Evolutionary conservation across 2,888 invertebrate species (phyloP).

Genomic region (Xestia rhomboidea): DNA sequence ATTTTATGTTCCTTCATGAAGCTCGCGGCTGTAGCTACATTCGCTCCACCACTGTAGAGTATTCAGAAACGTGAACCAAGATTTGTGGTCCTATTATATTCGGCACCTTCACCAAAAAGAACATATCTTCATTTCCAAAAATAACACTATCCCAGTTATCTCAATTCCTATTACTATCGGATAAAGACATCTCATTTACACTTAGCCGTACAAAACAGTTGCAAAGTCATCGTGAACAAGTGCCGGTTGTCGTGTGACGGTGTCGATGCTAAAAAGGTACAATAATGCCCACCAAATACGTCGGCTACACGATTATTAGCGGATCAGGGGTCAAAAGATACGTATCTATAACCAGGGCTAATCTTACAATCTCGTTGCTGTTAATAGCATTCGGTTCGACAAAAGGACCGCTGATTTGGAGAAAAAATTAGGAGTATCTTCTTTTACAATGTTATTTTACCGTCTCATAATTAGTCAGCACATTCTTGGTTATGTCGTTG

Average conservation of each 20-base stretch:
- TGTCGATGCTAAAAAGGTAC: constrained; percentile 78
- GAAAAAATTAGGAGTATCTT: constrained; percentile 56
- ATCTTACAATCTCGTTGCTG: constrained; percentile 74
- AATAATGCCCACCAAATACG: constrained; percentile 78
- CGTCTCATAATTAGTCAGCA: constrained; percentile 66
- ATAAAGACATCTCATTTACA: constrained; percentile 63
- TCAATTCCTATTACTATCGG: constrained; percentile 36
- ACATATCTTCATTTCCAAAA: constrained; percentile 6
- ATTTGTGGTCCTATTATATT: constrained; percentile 10
- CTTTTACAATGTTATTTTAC: constrained; percentile 52
- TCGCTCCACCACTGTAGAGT: not conserved
- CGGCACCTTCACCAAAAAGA: not conserved
- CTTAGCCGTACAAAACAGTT: constrained; percentile 48
- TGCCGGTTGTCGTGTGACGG: constrained; percentile 72
- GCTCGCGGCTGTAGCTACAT: constrained; percentile 10
- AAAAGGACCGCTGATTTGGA: constrained; percentile 61
- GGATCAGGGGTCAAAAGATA: constrained; percentile 86
- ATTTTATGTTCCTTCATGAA: constrained; percentile 42
- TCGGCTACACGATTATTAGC: constrained; percentile 85
- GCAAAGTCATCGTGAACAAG: constrained; percentile 65
- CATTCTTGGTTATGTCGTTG: constrained; percentile 47
- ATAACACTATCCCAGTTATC: constrained; percentile 25
- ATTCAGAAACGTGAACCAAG: not conserved
- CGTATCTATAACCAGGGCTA: constrained; percentile 79
- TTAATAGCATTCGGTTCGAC: constrained; percentile 67